A percentile compares a stretch with the other conserved stretches of the same genome.
Conservation (phyloP, 2,888 invertebrate species). For the Elmis aenea region DNA sequence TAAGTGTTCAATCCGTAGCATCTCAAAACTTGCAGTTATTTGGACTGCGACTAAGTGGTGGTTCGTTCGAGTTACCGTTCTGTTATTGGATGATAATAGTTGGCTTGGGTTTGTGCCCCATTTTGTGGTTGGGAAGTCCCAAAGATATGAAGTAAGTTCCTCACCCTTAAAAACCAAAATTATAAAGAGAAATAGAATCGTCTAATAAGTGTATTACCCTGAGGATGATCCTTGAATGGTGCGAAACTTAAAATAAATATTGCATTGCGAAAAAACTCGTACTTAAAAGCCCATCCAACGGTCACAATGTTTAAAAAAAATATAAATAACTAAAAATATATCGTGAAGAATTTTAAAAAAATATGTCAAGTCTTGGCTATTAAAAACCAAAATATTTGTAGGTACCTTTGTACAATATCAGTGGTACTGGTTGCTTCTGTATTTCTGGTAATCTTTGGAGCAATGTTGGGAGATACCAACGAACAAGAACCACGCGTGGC, state of each 20-base stretch:
- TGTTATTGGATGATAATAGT: conserved; percentile 80
- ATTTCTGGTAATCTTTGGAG: conserved; percentile 61
- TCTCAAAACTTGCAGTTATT: conserved; percentile 76
- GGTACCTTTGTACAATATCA: conserved; percentile 61
- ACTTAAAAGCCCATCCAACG: no score
- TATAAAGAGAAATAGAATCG: no score
- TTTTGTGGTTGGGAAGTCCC: conserved; percentile 86
- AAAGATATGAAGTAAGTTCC: conserved; percentile 91
- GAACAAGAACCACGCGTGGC: conserved; percentile 41
- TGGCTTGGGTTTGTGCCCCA: conserved; percentile 67
- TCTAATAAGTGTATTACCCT: no score
- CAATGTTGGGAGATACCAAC: conserved; percentile 49
- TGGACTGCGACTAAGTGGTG: conserved; percentile 63
- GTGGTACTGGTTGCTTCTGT: conserved; percentile 60
- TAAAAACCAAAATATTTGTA: conserved; percentile 44
- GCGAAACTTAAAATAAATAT: no score
- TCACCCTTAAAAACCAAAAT: no score
- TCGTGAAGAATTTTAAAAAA: no score
- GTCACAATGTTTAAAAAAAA: no score
- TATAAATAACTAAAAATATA: no score
- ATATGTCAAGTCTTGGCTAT: no score
- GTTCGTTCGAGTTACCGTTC: conserved; percentile 64
- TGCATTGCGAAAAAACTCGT: no score
- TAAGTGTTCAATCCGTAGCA: conserved; percentile 49
- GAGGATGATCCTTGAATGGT: no score